A percentile compares a stretch with the other conserved stretches of the same genome.
Conservation (phyloP, 2,113 vertebrate genomes). For the Cichladusa arquata region DNA sequence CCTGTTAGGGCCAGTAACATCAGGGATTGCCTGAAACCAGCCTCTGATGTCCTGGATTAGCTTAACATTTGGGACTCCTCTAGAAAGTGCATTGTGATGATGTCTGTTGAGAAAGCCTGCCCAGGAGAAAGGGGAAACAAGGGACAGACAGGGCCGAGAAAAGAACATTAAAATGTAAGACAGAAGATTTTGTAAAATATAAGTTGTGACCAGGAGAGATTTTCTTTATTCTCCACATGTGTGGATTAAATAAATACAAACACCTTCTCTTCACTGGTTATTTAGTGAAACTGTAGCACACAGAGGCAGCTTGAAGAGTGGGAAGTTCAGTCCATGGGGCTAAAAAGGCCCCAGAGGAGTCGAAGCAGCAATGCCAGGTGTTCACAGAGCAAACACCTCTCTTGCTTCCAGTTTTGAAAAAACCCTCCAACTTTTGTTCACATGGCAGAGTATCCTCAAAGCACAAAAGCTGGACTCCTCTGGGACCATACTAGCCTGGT, state of each 20-base stretch:
- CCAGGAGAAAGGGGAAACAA: not conserved
- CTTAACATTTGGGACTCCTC: not conserved
- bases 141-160: not conserved
- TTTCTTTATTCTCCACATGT: not conserved
- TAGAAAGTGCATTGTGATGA: fast-evolving
- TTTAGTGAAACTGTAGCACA: not conserved
- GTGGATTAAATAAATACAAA: not conserved
- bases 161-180: not conserved
- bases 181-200: not conserved
- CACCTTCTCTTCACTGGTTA: not conserved
- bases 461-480: not conserved
- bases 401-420: not conserved
- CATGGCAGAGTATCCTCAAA: not conserved
- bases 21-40: not conserved
- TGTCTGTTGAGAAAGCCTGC: not conserved
- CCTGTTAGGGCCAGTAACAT: not conserved
- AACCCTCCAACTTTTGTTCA: not conserved
- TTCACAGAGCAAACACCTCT: not conserved
- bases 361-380: not conserved
- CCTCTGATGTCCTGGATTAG: not conserved
- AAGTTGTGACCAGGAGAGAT: not conserved
- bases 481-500: not conserved
- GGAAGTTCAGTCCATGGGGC: not conserved
- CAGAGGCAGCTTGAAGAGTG: not conserved
- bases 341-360: not conserved